Percentiles rank a stretch among this genome's conserved stretches.
These are phyloP conservation scores for Nymphicus hollandicus DNA, from an alignment of 2,113 vertebrate species.

Conservation along the genomic window DNA sequence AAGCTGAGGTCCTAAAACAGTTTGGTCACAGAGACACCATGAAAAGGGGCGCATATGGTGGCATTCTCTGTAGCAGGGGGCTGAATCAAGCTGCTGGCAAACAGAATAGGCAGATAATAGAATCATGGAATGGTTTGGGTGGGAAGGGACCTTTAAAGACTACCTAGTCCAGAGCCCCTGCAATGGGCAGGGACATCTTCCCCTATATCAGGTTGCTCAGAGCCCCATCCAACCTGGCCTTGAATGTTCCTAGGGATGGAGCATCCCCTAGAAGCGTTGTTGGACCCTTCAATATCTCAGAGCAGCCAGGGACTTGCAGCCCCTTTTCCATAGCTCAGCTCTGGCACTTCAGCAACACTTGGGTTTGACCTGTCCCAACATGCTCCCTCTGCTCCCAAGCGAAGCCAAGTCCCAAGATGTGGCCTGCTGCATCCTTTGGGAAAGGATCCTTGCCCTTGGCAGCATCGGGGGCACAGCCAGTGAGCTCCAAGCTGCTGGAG, in stretches of 20 bases:
- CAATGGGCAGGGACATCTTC: neutral
- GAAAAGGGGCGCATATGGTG: neutral
- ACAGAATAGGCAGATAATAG: neutral
- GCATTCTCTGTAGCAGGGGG: neutral
- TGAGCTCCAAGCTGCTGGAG: neutral
- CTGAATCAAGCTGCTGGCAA: neutral
- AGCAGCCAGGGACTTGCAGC: neutral
- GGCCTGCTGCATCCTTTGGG: neutral
- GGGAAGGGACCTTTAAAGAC: neutral
- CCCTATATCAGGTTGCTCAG: neutral
- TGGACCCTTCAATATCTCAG: neutral
- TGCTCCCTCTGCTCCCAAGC: fast-evolving
- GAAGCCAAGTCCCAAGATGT: neutral
- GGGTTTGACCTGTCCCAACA: neutral
- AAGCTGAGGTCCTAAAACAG: neutral
- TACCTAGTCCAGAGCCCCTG: neutral
- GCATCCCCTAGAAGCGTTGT: fast-evolving
- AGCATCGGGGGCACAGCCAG: fast-evolving
- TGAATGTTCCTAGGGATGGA: neutral
- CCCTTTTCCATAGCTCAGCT: neutral
- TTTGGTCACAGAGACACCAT: neutral
- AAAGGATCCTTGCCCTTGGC: fast-evolving
- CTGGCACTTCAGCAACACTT: neutral
- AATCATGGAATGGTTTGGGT: neutral
- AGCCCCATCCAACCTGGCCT: neutral